Conservation (phyloP, 2,888 invertebrate species). For the Endotricha flammealis region DNA sequence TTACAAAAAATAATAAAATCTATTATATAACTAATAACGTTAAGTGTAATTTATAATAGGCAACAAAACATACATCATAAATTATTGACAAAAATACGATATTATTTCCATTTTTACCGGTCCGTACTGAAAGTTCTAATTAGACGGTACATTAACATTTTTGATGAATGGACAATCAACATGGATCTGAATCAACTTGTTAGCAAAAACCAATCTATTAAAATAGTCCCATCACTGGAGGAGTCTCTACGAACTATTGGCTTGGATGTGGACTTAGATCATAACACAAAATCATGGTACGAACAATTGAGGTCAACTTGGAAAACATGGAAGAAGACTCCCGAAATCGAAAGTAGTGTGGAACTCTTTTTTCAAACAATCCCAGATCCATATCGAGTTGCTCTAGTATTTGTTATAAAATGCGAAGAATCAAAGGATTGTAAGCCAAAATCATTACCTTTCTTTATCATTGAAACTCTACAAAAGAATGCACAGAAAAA, state of each 20-base stretch:
- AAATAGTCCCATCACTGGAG: constrained; percentile 68
- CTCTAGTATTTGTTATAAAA: constrained; percentile 78
- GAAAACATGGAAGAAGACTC: constrained; percentile 77
- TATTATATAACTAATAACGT: no score
- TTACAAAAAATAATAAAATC: no score
- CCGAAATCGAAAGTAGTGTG: constrained; percentile 66
- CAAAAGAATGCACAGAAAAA: constrained; percentile 64
- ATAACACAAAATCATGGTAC: constrained; percentile 52
- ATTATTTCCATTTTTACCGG: no score
- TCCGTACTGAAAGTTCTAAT: no score
- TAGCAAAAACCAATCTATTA: constrained; percentile 57
- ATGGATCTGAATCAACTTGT: constrained; percentile 33
- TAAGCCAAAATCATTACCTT: constrained; percentile 80
- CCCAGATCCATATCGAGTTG: constrained; percentile 79
- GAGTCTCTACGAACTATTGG: constrained; percentile 54
- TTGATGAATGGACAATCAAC: no score
- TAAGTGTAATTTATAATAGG: no score
- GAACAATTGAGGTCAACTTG: constrained; percentile 59
- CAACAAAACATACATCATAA: no score
- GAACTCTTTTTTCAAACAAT: constrained; percentile 65
- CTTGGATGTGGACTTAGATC: constrained; percentile 63
- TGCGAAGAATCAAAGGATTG: constrained; percentile 80
- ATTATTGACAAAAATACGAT: no score
- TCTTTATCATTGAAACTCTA: constrained; percentile 80
- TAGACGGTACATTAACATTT: no score